Conservation (phyloP, 2,797 vertebrate species). For the Pipistrellus kuhlii region DNA sequence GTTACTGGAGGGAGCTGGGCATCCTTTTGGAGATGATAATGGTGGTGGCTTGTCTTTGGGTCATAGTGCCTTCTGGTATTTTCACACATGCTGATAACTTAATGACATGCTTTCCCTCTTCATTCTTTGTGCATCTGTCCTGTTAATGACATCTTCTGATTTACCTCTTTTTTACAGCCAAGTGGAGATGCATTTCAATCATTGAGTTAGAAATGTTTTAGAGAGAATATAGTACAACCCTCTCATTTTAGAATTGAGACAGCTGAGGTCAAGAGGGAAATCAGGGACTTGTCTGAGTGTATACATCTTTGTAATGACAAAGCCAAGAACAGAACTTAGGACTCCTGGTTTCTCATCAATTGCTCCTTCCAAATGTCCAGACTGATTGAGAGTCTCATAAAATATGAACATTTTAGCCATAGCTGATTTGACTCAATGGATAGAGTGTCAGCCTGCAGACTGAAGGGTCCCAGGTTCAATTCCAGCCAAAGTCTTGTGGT, state of each 20-base stretch:
- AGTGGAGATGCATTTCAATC: neutral
- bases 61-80: neutral
- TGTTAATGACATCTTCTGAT: neutral
- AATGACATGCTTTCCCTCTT: neutral
- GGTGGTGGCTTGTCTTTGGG: neutral
- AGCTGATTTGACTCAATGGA: too few species aligned
- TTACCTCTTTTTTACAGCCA: neutral
- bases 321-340: neutral
- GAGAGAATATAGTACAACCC: neutral
- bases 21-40: neutral
- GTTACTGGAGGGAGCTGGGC: neutral
- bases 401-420: neutral
- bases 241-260: neutral
- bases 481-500: too few species aligned
- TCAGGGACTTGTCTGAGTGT: neutral
- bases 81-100: constrained; percentile 1
- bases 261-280: neutral
- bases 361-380: neutral
- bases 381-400: neutral
- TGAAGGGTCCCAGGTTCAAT: too few species aligned
- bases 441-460: too few species aligned
- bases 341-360: neutral
- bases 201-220: constrained; percentile 20
- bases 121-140: neutral
- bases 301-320: neutral